These are phyloP conservation scores for Ochropleura leucogaster DNA, from an alignment of 2,888 invertebrate species.

Conservation along the genomic window DNA sequence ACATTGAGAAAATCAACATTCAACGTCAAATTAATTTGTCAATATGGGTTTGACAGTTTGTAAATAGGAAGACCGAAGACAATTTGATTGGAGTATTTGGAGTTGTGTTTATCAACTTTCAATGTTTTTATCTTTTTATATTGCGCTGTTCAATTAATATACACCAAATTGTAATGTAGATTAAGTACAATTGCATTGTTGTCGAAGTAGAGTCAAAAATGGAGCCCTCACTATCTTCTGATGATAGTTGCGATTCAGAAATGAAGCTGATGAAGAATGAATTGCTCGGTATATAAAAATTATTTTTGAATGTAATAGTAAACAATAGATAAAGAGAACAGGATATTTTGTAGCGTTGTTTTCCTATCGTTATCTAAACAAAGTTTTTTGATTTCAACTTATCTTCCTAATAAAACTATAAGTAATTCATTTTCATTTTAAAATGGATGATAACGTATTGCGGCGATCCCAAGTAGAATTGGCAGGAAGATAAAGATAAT, in stretches of 20 bases:
- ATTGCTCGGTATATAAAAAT: slow-evolving; percentile 76
- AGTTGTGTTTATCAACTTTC: slow-evolving; percentile 48
- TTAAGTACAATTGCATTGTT: not conserved
- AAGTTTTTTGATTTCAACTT: not conserved
- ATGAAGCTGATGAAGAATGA: slow-evolving; percentile 82
- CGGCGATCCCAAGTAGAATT: no score
- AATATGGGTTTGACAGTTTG: slow-evolving; percentile 40
- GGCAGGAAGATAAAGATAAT: not conserved
- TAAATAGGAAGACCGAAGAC: slow-evolving; percentile 45
- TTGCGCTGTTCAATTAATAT: slow-evolving; percentile 5
- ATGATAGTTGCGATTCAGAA: slow-evolving; percentile 87
- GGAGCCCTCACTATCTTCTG: slow-evolving; percentile 78
- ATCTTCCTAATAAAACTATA: not conserved
- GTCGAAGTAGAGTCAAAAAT: slow-evolving; percentile 55
- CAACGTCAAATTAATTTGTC: slow-evolving; percentile 28
- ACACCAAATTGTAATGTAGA: slow-evolving; percentile 38
- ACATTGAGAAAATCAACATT: slow-evolving; percentile 27
- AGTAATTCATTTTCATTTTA: no score
- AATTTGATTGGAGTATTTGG: slow-evolving; percentile 34
- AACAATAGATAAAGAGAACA: not conserved
- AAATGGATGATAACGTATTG: no score
- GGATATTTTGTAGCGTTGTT: not conserved
- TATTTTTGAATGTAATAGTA: not conserved
- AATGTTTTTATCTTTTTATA: slow-evolving; percentile 36
- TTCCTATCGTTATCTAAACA: not conserved